Evolutionary conservation across 1,140 invertebrate species (phyloP), one percentile per base, ranked within the genome.

Genomic region (roundworm (Caenorhabditis elegans)): DNA sequence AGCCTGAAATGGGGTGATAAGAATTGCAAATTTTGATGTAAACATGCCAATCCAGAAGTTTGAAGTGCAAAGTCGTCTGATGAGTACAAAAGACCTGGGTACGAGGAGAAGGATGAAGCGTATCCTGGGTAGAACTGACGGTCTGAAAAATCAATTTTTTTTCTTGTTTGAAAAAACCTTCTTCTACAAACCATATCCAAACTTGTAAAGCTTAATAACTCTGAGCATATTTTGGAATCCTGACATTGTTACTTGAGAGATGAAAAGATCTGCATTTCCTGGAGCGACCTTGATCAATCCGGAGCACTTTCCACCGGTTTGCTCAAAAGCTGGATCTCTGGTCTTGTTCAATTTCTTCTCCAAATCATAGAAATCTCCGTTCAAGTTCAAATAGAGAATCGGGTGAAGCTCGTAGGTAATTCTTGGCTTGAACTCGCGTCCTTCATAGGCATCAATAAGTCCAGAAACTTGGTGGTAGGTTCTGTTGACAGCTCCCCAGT

Each of bases 171-270:
- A 28, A 22, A 80, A 36, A 43, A 13, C 13, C 10, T 46, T 19
- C 24, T 19, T 34, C 19, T 48, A 76, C 82, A 83, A 79, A 90
- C 89, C 87, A 87, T 93, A 95, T 83, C 93, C 93, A 78, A 97
- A 93, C 86, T 94, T 94, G 90, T 97, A 97, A 81, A 93, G 93
- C 90, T 98, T 98, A 86, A 96, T 91, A 19, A 97, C 93, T 84
- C 95, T 92, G 65, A 96, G 91, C 95, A 98, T 97, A 85, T 93
- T 93, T 26, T 93, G 92, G 87, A 95, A 97, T 78, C 93, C 93
- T 86, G 90, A 92, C 91, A 93, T 94, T 0, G 94, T 93, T 78
- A 93, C 93, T 88, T 94, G 93, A 24, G 92, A 91, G 43, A 93
- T 90, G 85, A 91, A 92, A 10, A 93, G 89, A 83, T 93, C 92